These are phyloP conservation scores for Vulpes vulpes DNA, from an alignment of 2,113 vertebrate species.

Conservation along the genomic window DNA sequence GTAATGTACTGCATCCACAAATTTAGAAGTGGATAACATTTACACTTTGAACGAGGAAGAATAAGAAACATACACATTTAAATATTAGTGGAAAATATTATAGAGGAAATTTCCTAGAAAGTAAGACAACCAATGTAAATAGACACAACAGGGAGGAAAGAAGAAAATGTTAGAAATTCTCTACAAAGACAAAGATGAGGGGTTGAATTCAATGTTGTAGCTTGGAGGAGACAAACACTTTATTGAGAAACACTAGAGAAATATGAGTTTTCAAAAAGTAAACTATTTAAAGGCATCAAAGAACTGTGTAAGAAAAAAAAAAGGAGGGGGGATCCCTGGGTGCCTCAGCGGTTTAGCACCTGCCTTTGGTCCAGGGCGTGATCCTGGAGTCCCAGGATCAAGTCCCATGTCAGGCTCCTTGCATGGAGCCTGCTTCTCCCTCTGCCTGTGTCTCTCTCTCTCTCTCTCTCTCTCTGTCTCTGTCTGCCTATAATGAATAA, in stretches of 20 bases:
- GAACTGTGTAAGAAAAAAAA: not conserved
- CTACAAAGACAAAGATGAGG: not conserved
- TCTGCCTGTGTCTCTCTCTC: too few species aligned
- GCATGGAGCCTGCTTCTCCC: too few species aligned
- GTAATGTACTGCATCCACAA: too few species aligned
- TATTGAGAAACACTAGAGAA: not conserved
- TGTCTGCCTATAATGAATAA: too few species aligned
- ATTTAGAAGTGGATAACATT: not conserved
- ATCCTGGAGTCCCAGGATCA: too few species aligned
- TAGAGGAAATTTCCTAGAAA: not conserved
- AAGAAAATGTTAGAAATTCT: not conserved
- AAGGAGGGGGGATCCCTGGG: too few species aligned
- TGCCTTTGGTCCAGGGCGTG: too few species aligned
- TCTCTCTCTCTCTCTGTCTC: too few species aligned
- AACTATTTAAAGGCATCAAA: not conserved
- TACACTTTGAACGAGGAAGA: not conserved
- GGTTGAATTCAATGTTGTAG: not conserved
- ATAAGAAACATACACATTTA: not conserved
- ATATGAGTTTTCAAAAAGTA: not conserved
- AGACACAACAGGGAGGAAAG: not conserved
- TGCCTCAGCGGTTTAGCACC: too few species aligned
- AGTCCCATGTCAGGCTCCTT: too few species aligned
- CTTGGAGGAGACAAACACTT: not conserved
- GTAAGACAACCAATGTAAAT: not conserved
- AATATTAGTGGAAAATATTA: not conserved